Conservation (phyloP, 2,888 invertebrate species). For the Petrolisthes manimaculis region DNA sequence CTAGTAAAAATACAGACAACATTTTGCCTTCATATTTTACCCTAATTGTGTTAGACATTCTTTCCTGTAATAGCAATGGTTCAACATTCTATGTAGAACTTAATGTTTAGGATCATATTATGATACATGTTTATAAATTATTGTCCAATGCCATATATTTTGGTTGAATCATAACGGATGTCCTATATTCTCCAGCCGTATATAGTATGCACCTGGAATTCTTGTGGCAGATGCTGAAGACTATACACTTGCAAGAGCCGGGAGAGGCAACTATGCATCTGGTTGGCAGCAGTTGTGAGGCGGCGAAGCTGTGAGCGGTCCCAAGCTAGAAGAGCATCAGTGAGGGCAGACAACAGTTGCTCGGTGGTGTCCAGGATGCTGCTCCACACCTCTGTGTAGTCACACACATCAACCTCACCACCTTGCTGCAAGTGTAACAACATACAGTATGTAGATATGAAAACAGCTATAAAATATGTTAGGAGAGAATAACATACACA, state of each 20-base stretch:
- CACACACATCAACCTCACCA: slow-evolving; percentile 31
- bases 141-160: no score
- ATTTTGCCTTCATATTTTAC: no score
- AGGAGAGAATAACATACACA: no score
- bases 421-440: not conserved
- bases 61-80: no score
- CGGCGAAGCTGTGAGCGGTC: slow-evolving; percentile 23
- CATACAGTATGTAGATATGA: not conserved
- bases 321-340: slow-evolving; percentile 39
- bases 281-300: not conserved
- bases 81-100: no score
- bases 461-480: no score
- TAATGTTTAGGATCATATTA: no score
- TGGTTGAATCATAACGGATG: no score
- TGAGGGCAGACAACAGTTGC: slow-evolving; percentile 22
- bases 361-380: slow-evolving; percentile 34
- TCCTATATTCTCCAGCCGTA: no score
- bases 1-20: no score
- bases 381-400: slow-evolving; percentile 39
- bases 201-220: not conserved
- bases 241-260: not conserved
- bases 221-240: not conserved
- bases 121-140: no score
- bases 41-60: no score
- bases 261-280: not conserved